A percentile compares a stretch with the other conserved stretches of the same genome.
These are phyloP conservation scores for Furcifer pardalis DNA, from an alignment of 2,797 vertebrate species.

Conservation along the genomic window DNA sequence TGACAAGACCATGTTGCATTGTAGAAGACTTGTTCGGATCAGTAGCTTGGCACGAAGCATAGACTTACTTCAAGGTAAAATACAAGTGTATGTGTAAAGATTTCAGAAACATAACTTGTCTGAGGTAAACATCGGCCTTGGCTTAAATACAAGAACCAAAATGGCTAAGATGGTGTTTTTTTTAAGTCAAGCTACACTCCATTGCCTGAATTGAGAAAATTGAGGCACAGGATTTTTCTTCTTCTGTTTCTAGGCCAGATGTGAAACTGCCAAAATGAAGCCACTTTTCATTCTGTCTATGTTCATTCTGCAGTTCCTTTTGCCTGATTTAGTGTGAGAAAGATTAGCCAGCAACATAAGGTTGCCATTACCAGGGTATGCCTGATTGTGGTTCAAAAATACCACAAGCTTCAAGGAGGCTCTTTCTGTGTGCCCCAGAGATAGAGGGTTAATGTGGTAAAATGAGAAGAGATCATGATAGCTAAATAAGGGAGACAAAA, in stretches of 20 bases:
- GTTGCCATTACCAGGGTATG: too few species aligned
- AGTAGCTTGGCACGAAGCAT: background rate
- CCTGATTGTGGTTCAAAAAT: too few species aligned
- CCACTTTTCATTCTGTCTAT: too few species aligned
- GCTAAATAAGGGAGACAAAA: conserved; percentile 48
- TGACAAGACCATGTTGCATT: background rate
- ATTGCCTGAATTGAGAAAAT: background rate
- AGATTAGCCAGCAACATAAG: too few species aligned
- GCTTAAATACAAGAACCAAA: background rate
- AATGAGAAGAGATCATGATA: conserved; percentile 20
- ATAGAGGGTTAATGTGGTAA: conserved; percentile 38
- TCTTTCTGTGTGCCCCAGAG: too few species aligned
- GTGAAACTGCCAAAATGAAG: too few species aligned
- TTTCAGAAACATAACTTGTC: background rate
- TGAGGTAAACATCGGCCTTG: background rate
- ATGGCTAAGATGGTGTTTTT: background rate
- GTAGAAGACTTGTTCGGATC: background rate
- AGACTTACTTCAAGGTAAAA: background rate
- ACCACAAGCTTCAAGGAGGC: too few species aligned
- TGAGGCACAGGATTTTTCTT: conserved; percentile 33
- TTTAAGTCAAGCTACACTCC: background rate
- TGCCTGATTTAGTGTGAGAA: too few species aligned
- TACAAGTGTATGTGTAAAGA: background rate
- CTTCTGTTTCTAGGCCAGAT: too few species aligned
- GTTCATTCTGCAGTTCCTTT: too few species aligned